Percentiles rank a stretch among this genome's conserved stretches.
These are phyloP conservation scores for Archips crataeganus DNA, from an alignment of 2,888 invertebrate genomes.

Conservation along the genomic window DNA sequence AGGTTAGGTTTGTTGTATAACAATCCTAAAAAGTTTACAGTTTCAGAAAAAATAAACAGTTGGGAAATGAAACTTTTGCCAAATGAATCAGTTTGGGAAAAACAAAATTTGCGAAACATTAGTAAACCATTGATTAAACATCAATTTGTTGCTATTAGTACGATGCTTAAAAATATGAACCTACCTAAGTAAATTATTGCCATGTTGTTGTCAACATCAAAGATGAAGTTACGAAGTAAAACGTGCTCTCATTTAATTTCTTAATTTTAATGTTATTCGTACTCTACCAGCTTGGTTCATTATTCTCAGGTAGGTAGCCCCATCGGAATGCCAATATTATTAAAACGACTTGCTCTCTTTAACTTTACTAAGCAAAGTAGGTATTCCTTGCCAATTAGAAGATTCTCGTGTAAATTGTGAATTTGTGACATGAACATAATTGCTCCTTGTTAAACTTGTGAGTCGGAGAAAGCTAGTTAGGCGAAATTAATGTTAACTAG, in stretches of 20 bases:
- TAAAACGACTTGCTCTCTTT: neutral
- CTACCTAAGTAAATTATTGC: no score
- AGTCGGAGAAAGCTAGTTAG: constrained; percentile 28
- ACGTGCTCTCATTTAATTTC: no score
- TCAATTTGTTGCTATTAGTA: no score
- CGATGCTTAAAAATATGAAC: no score
- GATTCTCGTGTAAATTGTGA: constrained; percentile 17
- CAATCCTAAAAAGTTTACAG: no score
- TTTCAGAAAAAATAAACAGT: no score
- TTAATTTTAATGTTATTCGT: no score
- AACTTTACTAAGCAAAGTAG: constrained; percentile 6
- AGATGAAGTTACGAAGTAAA: constrained; percentile 3
- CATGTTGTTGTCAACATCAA: constrained; percentile 24
- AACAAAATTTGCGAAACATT: no score
- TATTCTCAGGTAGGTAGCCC: neutral
- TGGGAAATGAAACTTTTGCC: no score
- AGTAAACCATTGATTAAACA: no score
- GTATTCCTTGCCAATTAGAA: constrained; percentile 23
- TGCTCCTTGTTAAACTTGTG: constrained; percentile 23
- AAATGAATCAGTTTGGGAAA: no score
- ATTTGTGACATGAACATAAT: constrained; percentile 28
- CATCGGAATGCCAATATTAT: constrained; percentile 4
- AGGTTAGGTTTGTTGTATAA: no score
- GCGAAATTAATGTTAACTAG: constrained; percentile 32
- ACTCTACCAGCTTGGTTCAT: neutral